phyloP scores from a whole-genome alignment of 2,113 vertebrate genomes.

The Gallinago paraguaiae region DNA sequence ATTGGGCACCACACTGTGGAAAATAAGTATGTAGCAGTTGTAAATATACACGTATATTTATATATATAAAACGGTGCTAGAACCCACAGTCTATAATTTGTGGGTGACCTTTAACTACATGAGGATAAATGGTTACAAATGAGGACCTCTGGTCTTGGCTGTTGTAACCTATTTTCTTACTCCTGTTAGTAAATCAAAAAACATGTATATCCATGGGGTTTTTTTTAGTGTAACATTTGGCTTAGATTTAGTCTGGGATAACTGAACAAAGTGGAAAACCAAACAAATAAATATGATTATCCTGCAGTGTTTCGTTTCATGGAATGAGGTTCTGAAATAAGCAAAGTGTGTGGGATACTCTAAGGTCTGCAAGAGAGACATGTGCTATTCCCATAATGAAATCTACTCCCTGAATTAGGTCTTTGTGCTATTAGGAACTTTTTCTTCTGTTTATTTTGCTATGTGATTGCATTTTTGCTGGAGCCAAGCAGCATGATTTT shows the following conservation, averaged over 20 bases:
- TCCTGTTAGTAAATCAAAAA: conserved; percentile 57
- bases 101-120: conserved; percentile 56
- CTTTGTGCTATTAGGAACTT: background rate
- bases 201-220: background rate
- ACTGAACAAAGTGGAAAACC: conserved; percentile 51
- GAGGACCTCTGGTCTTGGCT: conserved; percentile 45
- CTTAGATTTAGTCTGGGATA: conserved; percentile 64
- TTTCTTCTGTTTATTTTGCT: conserved; percentile 37
- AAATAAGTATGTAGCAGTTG: conserved; percentile 35
- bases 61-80: background rate
- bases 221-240: conserved; percentile 59
- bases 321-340: conserved; percentile 11
- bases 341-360: background rate
- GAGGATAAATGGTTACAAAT: conserved; percentile 47
- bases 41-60: background rate
- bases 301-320: conserved; percentile 8
- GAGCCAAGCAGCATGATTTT: background rate
- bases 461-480: background rate
- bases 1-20: conserved; percentile 45
- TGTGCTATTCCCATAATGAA: background rate
- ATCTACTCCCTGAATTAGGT: conserved; percentile 2
- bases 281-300: conserved; percentile 63
- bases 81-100: conserved; percentile 55
- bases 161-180: conserved; percentile 16
- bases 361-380: background rate